Evolutionary conservation across 2,888 invertebrate genomes (phyloP), one percentile per base, ranked within the genome.

Genomic region (Hemithea aestivaria): DNA sequence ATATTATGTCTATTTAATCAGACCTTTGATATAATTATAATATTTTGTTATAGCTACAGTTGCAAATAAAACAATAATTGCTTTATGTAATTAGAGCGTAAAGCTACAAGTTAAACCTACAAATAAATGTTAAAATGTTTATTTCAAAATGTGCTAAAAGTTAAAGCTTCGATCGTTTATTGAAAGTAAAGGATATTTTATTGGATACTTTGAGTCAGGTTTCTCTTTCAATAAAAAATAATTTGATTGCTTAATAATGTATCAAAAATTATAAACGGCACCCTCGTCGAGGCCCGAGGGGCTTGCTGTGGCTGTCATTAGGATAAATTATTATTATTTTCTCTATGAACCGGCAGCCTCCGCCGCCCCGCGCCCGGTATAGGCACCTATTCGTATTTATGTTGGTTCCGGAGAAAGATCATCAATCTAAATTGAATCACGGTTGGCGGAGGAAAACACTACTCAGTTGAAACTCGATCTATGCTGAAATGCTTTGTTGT

Each of bases 391-490:
- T 38, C 41, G 48, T 53, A 51, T 51, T 51, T 51, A 53, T 47
- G 53, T 45, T 46, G 48, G 42, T 46, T 46, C 46, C 46, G 50
- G 46, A 35, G 40, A 41, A 53, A 47, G 51, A 48, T 50, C 51
- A 51, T 48, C 48, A 53, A 51, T 53, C 47, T 51, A 51, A 51
- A 53, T 48, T 51, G 48, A 53, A 53, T 51, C 51, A 51, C 48
- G 51, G 37, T 41, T 29, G 28, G 45, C 26, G 44, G 44, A 53
- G 53, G 50, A 50, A 53, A 53, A 50, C 53, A 50, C 45, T 45
- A 48, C 48, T 43, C 42, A 46, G 35, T 48, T 40, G 53, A 42
- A 53, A 53, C 46, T 50, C 50, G 44, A 50, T 53, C 50, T 48
- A 46, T 40, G 47, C 38, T 45, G 40, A 35, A 45, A 34, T 30